phyloP scores from a whole-genome alignment of 2,113 vertebrate genomes.

The Microtus oregoni region DNA sequence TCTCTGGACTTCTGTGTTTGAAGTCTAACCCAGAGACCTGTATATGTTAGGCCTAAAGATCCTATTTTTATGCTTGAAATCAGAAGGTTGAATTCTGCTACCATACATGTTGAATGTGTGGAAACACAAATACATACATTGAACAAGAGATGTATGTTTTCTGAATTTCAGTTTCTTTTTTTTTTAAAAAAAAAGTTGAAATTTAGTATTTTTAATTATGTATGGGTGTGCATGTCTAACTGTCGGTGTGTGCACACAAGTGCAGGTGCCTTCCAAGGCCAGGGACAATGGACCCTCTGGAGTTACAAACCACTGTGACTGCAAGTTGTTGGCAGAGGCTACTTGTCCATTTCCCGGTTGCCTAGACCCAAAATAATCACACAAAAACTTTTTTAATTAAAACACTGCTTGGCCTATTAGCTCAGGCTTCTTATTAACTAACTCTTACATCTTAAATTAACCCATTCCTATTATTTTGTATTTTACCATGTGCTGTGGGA shows the following conservation, averaged over 20 bases:
- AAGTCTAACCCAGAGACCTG: neutral
- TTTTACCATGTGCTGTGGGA: no score
- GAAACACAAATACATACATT: neutral
- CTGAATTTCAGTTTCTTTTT: neutral
- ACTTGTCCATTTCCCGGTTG: no score
- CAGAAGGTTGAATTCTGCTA: neutral
- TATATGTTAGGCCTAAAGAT: neutral
- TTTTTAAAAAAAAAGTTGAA: neutral
- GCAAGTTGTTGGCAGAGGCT: no score
- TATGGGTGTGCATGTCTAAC: neutral
- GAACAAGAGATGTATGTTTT: neutral
- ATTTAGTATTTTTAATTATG: neutral
- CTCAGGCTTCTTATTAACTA: no score
- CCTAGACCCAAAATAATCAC: no score
- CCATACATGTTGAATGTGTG: neutral
- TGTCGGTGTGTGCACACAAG: neutral
- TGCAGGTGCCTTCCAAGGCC: neutral
- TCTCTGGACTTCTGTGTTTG: neutral
- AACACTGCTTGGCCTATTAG: no score
- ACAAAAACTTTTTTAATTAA: no score
- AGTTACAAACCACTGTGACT: no score
- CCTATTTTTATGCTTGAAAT: neutral
- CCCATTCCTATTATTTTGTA: no score
- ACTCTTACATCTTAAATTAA: no score
- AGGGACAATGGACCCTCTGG: neutral